Percentiles rank a stretch among this genome's conserved stretches.
Conservation (phyloP, 2,888 invertebrate species). For the Nesidiocoris tenuis region DNA sequence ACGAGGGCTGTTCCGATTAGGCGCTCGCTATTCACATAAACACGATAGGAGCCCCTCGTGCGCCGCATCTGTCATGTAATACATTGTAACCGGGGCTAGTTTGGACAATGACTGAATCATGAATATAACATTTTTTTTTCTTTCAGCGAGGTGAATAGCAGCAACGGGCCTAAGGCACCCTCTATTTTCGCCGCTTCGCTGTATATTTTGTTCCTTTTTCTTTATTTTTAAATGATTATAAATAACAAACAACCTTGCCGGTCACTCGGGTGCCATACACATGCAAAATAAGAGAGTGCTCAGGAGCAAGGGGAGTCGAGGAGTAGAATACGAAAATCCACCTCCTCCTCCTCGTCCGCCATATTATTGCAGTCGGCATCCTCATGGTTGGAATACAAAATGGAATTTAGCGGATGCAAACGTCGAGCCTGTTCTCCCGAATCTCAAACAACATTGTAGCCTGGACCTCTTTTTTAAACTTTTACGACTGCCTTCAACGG, state of each 20-base stretch:
- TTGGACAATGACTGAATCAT: slow-evolving; percentile 37
- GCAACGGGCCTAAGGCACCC: background rate
- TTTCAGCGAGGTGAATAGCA: background rate
- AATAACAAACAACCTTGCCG: slow-evolving; percentile 33
- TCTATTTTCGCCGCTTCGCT: background rate
- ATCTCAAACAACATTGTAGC: background rate
- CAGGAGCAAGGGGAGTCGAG: background rate
- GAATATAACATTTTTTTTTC: slow-evolving; percentile 34
- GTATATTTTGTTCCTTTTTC: slow-evolving; percentile 1
- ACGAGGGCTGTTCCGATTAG: slow-evolving; percentile 33
- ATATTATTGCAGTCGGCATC: slow-evolving; percentile 15
- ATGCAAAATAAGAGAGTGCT: slow-evolving; percentile 11
- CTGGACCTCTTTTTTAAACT: background rate
- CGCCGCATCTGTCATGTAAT: slow-evolving; percentile 30
- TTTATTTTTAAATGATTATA: slow-evolving; percentile 34
- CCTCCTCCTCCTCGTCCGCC: background rate
- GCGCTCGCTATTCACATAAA: slow-evolving; percentile 30
- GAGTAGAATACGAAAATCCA: background rate
- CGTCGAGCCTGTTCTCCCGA: background rate
- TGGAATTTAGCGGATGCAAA: slow-evolving; percentile 17
- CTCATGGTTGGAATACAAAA: slow-evolving; percentile 21
- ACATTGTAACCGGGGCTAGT: slow-evolving; percentile 37
- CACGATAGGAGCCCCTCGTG: slow-evolving; percentile 31
- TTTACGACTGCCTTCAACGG: background rate
- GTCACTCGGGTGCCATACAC: slow-evolving; percentile 20